A percentile compares a stretch with the other conserved stretches of the same genome.
These are phyloP conservation scores for Oreochromis niloticus DNA, from an alignment of 2,113 vertebrate species.

Conservation along the genomic window DNA sequence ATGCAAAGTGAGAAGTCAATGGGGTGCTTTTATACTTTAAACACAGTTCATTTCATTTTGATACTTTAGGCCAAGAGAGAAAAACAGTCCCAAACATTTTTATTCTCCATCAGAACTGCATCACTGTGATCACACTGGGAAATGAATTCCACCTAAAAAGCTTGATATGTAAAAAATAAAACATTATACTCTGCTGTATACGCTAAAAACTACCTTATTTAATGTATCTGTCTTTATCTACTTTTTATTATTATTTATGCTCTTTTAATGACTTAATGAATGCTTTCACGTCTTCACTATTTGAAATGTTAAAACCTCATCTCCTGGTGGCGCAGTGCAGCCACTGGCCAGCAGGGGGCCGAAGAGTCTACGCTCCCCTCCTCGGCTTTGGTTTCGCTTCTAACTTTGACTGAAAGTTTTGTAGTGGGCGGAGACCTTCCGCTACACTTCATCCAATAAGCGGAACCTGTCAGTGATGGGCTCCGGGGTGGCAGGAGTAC, in stretches of 20 bases:
- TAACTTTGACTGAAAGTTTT: neutral
- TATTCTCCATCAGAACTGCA: neutral
- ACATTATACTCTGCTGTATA: neutral
- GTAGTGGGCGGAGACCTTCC: conserved; percentile 31
- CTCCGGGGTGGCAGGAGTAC: conserved; percentile 22
- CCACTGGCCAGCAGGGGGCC: neutral
- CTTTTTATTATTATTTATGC: neutral
- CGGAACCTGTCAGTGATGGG: neutral
- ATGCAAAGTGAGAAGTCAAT: neutral
- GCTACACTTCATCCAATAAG: neutral
- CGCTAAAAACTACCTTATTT: neutral
- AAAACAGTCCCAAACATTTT: neutral
- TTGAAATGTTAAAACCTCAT: neutral
- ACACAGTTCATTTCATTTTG: neutral
- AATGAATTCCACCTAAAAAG: neutral
- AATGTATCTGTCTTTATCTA: neutral
- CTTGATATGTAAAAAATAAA: neutral
- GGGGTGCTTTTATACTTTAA: neutral
- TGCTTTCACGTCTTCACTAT: neutral
- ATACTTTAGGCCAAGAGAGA: neutral
- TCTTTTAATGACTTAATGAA: neutral
- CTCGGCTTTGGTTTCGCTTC: neutral
- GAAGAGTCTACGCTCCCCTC: neutral
- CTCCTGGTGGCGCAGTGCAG: neutral
- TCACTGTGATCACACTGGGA: neutral